phyloP scores from a whole-genome alignment of 2,888 invertebrate species.

The Caenorhabditis virilis region DNA sequence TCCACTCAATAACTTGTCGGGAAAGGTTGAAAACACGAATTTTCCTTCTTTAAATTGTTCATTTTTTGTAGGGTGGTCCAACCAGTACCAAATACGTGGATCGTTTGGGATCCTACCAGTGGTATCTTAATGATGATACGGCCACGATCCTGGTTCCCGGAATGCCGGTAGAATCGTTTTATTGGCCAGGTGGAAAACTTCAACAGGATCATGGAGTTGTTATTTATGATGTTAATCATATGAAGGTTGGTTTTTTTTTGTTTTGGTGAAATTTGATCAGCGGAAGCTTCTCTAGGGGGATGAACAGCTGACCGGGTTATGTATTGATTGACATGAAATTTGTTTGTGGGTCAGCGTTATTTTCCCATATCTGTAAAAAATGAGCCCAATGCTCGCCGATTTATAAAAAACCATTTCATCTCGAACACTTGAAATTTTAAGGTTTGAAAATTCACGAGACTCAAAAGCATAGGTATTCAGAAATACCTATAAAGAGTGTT shows the following conservation, averaged over 20 bases:
- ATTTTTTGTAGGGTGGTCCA: constrained; percentile 51
- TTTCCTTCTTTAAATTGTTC: neutral
- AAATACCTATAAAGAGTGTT: no score
- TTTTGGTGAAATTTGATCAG: no score
- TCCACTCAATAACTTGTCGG: constrained; percentile 63
- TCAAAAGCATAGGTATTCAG: no score
- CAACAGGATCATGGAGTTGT: constrained; percentile 65
- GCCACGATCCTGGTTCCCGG: constrained; percentile 67
- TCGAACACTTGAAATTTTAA: no score
- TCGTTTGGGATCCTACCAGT: constrained; percentile 67
- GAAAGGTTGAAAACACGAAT: constrained; percentile 58
- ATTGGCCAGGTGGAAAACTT: constrained; percentile 67
- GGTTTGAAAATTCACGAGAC: no score
- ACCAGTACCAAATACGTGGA: constrained; percentile 66
- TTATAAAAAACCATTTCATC: no score
- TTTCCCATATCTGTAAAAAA: no score
- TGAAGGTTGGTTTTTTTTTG: constrained; percentile 47
- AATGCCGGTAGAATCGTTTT: constrained; percentile 60
- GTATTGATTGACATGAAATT: no score
- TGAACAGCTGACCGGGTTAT: no score
- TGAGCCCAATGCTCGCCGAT: no score
- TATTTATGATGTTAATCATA: constrained; percentile 67
- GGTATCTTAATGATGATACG: constrained; percentile 65
- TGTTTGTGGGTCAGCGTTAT: no score
- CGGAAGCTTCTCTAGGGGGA: no score